Percentiles rank a stretch among this genome's conserved stretches.
phyloP scores from a whole-genome alignment of 2,797 vertebrate species.

The Aphelocoma californica region DNA sequence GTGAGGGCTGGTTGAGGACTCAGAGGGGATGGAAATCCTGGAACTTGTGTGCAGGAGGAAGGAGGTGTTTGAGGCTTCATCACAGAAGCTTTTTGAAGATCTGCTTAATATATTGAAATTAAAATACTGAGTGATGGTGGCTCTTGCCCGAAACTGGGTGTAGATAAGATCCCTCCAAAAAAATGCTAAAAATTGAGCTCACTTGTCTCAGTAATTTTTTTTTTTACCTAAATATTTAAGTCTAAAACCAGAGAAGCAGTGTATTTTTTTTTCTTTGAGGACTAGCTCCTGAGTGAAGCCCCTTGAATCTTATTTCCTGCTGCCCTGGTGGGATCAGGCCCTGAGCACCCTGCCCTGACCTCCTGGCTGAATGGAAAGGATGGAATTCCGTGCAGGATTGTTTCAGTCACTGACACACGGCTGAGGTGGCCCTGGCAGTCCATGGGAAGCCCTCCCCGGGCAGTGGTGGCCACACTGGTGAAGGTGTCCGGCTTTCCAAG shows the following conservation, averaged over 20 bases:
- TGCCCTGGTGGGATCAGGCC: not conserved
- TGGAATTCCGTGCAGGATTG: not conserved
- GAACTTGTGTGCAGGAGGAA: not conserved
- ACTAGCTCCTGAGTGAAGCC: not conserved
- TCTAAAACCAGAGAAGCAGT: not conserved
- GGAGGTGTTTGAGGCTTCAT: not conserved
- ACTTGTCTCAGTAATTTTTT: no score
- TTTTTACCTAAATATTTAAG: not conserved
- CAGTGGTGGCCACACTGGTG: not conserved
- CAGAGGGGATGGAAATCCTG: no score
- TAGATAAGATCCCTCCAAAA: rapidly evolving
- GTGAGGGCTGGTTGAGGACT: not conserved
- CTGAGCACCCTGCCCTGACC: not conserved
- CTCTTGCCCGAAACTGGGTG: not conserved
- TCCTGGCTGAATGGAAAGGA: not conserved
- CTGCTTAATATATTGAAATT: not conserved
- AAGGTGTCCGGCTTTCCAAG: not conserved
- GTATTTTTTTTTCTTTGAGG: no score
- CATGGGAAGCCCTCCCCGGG: not conserved
- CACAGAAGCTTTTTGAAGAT: not conserved
- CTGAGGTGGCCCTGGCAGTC: not conserved
- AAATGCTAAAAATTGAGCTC: not conserved
- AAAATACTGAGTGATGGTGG: not conserved
- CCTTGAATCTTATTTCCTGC: not conserved
- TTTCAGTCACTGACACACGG: rapidly evolving